phyloP scores from a whole-genome alignment of 2,113 vertebrate genomes.

The Scytalopus superciliaris region DNA sequence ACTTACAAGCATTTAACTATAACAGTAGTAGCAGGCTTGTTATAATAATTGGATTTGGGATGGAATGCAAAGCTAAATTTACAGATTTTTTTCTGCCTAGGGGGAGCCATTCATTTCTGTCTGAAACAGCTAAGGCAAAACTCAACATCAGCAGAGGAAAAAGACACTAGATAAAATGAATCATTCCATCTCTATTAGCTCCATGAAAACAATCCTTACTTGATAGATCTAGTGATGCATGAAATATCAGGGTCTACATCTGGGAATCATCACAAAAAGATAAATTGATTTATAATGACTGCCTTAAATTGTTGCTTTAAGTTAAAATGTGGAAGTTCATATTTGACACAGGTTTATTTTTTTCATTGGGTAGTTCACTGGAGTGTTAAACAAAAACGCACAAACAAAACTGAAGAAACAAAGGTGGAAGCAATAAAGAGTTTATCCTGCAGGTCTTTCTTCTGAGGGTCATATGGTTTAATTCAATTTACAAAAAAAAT shows the following conservation, averaged over 20 bases:
- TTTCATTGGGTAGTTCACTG: slow-evolving; percentile 29
- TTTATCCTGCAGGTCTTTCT: not conserved
- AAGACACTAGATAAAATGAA: not conserved
- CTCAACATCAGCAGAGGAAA: not conserved
- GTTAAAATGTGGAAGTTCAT: slow-evolving; percentile 6
- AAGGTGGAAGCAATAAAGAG: slow-evolving; percentile 53
- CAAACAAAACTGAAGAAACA: slow-evolving; percentile 37
- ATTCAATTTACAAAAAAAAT: not conserved
- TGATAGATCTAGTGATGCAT: slow-evolving; percentile 36
- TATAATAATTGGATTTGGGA: slow-evolving; percentile 67
- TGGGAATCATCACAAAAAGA: slow-evolving; percentile 21
- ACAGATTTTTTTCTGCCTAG: slow-evolving; percentile 39
- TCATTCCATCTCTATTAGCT: not conserved
- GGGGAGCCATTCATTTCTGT: slow-evolving; percentile 48
- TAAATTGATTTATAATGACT: slow-evolving; percentile 36
- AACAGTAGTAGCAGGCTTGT: not conserved
- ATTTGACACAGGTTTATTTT: not conserved
- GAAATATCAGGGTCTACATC: slow-evolving; percentile 20
- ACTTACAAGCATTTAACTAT: slow-evolving; percentile 21
- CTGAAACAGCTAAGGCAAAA: slow-evolving; percentile 38
- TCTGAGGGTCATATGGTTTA: not conserved
- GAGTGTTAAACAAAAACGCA: slow-evolving; percentile 64
- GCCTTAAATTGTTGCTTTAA: slow-evolving; percentile 53
- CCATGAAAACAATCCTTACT: slow-evolving; percentile 14
- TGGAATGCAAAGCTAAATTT: slow-evolving; percentile 55